phyloP scores from a whole-genome alignment of 2,888 invertebrate genomes.

The Thumatha senex region DNA sequence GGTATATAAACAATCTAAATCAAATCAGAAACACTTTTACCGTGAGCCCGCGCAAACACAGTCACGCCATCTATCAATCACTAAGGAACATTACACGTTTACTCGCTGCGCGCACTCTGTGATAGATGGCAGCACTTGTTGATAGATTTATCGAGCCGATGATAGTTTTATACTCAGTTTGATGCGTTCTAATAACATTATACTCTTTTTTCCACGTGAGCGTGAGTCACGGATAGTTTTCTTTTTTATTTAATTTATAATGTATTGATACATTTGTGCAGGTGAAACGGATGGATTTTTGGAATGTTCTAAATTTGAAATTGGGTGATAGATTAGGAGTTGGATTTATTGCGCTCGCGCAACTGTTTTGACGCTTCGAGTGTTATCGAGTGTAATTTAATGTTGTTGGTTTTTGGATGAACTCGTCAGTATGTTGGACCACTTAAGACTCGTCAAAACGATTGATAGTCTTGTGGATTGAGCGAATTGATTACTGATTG shows the following conservation, averaged over 20 bases:
- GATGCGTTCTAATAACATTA: constrained; percentile 65
- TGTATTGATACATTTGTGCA: constrained; percentile 42
- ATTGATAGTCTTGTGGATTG: too few species aligned
- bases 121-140: constrained; percentile 76
- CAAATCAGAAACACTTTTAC: constrained; percentile 49
- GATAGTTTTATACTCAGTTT: constrained; percentile 68
- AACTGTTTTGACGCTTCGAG: constrained; percentile 16
- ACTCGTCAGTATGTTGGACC: background rate
- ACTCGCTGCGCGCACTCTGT: constrained; percentile 53
- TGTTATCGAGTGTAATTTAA: constrained; percentile 7
- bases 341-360: constrained; percentile 26
- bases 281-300: constrained; percentile 36
- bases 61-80: constrained; percentile 76
- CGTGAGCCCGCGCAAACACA: constrained; percentile 52
- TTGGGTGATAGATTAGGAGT: constrained; percentile 31
- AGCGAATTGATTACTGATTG: too few species aligned
- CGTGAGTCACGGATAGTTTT: constrained; percentile 38
- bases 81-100: constrained; percentile 69
- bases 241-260: constrained; percentile 35
- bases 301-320: constrained; percentile 36
- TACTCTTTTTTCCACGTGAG: constrained; percentile 43
- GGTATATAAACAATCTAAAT: constrained; percentile 49
- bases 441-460: background rate
- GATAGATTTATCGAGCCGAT: constrained; percentile 63
- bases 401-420: constrained; percentile 2